Conservation (phyloP, 1,140 invertebrate genomes). For the Pentalonia nigronervosa region DNA sequence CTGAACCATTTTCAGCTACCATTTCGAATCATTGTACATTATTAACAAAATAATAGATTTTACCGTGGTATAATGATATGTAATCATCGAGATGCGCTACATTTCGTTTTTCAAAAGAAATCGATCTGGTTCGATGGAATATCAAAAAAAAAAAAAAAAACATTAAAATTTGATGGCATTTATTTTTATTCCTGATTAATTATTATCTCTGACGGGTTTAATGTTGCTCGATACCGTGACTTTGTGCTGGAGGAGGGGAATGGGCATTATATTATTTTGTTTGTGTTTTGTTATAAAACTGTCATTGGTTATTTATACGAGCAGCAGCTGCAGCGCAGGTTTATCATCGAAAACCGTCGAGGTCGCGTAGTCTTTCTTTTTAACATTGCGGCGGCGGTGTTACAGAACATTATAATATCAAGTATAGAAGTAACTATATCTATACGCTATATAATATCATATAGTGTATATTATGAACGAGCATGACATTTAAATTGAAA, state of each 20-base stretch:
- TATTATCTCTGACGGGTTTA: neutral
- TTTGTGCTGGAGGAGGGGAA: neutral
- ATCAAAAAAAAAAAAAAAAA: neutral
- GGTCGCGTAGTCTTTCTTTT: slow-evolving; percentile 12
- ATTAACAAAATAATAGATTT: neutral
- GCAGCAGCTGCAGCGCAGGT: neutral
- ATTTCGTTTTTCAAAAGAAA: neutral
- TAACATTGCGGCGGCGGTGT: neutral
- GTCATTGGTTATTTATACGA: neutral
- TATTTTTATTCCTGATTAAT: slow-evolving; percentile 19
- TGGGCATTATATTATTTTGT: neutral
- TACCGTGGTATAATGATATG: neutral
- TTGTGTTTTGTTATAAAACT: neutral
- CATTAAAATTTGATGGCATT: neutral
- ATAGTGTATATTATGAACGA: neutral
- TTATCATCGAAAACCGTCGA: neutral
- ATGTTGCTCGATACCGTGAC: neutral
- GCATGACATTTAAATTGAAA: slow-evolving; percentile 42
- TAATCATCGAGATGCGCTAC: neutral
- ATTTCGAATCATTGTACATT: neutral
- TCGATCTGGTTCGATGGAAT: neutral
- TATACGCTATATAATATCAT: neutral
- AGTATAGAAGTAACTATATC: neutral
- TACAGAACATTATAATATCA: neutral
- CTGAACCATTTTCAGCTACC: neutral